Conservation (phyloP, 2,797 vertebrate species). For the Poeciliopsis presidionis region DNA sequence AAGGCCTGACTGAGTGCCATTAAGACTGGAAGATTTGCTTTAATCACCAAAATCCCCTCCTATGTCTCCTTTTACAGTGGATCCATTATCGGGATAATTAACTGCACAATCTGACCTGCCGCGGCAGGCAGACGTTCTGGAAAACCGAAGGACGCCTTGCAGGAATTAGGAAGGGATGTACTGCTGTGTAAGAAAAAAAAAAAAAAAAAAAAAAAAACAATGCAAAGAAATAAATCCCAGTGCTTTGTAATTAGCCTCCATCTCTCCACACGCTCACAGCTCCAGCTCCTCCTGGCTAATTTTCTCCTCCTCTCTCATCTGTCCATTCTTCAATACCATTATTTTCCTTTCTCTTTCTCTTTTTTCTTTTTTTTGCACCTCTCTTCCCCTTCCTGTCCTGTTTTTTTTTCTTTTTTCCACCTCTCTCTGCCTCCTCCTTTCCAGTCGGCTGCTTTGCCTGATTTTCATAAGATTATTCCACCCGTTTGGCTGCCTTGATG, state of each 20-base stretch:
- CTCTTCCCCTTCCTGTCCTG: constrained; percentile 1
- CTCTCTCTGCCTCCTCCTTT: constrained; percentile 47
- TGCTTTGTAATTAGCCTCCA: constrained; percentile 73
- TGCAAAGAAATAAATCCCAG: constrained; percentile 73
- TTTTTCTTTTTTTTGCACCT: constrained; percentile 16
- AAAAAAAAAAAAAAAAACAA: constrained; percentile 51
- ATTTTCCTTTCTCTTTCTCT: constrained; percentile 24
- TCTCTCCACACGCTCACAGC: constrained; percentile 44
- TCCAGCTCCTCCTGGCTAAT: constrained; percentile 58
- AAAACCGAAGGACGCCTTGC: constrained; percentile 51
- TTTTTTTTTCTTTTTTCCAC: constrained; percentile 27
- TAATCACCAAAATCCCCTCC: constrained; percentile 66
- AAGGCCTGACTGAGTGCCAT: constrained; percentile 47
- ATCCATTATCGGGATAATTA: constrained; percentile 72
- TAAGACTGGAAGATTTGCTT: constrained; percentile 60
- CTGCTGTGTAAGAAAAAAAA: constrained; percentile 40
- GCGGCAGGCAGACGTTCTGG: constrained; percentile 46
- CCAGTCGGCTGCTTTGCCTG: constrained; percentile 63
- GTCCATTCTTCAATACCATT: constrained; percentile 18
- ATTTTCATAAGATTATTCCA: constrained; percentile 77
- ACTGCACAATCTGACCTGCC: constrained; percentile 60
- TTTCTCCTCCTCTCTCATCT: constrained; percentile 23
- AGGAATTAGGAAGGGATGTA: constrained; percentile 59
- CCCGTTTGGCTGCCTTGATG: constrained; percentile 67
- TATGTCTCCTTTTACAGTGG: constrained; percentile 63